phyloP scores from a whole-genome alignment of 2,797 vertebrate species.

The Amphiprion clarkii region DNA sequence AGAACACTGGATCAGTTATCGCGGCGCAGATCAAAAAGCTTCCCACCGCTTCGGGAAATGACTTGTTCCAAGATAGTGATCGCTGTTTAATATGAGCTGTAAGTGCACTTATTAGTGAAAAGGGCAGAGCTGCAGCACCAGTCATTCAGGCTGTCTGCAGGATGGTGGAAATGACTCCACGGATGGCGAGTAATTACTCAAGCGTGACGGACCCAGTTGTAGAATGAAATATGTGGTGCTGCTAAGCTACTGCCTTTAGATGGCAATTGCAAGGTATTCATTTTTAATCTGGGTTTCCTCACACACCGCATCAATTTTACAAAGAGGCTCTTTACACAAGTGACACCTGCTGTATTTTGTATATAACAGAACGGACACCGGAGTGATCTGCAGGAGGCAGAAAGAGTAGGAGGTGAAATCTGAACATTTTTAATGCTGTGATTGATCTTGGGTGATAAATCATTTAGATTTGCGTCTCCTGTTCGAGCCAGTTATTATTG shows the following conservation, averaged over 20 bases:
- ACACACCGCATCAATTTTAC: neutral
- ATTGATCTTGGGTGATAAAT: neutral
- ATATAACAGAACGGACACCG: neutral
- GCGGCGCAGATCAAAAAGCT: too few relatives aligned
- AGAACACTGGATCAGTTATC: too few relatives aligned
- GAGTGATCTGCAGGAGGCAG: neutral
- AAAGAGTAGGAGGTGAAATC: neutral
- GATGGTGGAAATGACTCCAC: neutral
- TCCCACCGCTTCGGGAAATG: neutral
- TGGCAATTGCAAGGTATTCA: conserved; percentile 30
- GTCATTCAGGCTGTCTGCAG: conserved; percentile 26
- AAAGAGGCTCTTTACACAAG: neutral
- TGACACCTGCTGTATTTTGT: neutral
- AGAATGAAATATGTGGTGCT: conserved; percentile 40
- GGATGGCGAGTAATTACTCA: conserved; percentile 37
- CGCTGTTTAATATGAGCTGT: conserved; percentile 9
- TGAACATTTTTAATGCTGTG: neutral
- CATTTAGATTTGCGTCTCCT: neutral
- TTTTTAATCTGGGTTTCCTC: conserved; percentile 35
- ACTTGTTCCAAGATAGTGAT: neutral
- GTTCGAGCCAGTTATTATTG: neutral
- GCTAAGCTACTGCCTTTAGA: conserved; percentile 38
- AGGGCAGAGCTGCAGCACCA: neutral
- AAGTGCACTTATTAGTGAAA: conserved; percentile 13
- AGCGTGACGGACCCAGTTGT: conserved; percentile 30